Evolutionary conservation across 2,113 vertebrate species (phyloP).

Genomic region (Ammospiza nelsoni): DNA sequence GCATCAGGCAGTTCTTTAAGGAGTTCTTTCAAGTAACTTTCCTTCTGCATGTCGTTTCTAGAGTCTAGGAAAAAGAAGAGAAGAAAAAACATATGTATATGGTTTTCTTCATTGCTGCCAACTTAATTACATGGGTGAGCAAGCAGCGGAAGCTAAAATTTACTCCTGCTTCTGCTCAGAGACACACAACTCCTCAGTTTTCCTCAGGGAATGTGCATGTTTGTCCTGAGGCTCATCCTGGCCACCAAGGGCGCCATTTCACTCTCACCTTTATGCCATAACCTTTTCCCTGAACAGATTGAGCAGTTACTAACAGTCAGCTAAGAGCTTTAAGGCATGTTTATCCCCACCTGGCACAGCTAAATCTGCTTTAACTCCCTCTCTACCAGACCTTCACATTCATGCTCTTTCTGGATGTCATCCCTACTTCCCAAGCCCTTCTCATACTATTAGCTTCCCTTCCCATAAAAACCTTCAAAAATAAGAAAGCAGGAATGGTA

Average conservation of each 20-base stretch:
- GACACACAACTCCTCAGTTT: not conserved
- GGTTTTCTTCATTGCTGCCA: not conserved
- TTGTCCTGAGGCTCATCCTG: not conserved
- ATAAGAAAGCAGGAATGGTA: not conserved
- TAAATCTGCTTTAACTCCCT: not conserved
- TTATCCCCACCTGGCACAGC: not conserved
- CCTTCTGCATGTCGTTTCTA: slow-evolving; percentile 69
- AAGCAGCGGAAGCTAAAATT: not conserved
- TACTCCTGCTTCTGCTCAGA: not conserved
- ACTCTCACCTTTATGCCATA: not conserved
- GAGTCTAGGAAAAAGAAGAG: slow-evolving; percentile 51
- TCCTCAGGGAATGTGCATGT: not conserved
- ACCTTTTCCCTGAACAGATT: not conserved
- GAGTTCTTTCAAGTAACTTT: slow-evolving; percentile 75
- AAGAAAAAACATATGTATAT: not conserved
- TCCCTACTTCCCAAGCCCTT: not conserved
- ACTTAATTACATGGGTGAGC: not conserved
- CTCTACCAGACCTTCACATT: not conserved
- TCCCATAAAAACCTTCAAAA: not conserved
- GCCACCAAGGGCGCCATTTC: not conserved
- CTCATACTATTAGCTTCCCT: not conserved
- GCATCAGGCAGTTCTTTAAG: slow-evolving; percentile 83
- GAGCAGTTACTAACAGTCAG: not conserved
- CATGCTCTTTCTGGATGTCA: not conserved
- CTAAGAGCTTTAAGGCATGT: not conserved